These are phyloP conservation scores for Cetonia aurata DNA, from an alignment of 2,888 invertebrate species.

Conservation along the genomic window DNA sequence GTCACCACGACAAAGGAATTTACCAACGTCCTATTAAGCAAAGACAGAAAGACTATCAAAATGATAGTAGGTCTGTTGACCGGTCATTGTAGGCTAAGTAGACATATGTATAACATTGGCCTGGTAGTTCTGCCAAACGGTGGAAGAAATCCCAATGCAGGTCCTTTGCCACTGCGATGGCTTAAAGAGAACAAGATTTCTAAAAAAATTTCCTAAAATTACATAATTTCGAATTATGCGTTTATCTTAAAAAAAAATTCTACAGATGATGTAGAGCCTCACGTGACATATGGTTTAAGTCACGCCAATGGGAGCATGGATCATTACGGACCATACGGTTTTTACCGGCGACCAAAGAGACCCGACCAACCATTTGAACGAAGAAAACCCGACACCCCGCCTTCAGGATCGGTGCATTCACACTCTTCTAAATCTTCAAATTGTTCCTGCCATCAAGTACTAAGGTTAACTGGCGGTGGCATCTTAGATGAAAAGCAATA, in stretches of 20 bases:
- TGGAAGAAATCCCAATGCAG: no score
- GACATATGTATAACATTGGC: no score
- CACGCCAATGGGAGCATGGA: constrained; percentile 51
- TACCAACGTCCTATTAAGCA: no score
- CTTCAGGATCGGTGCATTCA: constrained; percentile 1
- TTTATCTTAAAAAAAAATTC: background rate
- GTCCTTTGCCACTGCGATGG: no score
- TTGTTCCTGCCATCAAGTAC: constrained; percentile 37
- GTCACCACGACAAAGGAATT: no score
- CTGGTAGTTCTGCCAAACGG: no score
- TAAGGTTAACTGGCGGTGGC: constrained; percentile 39
- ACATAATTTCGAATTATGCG: no score
- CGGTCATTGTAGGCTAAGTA: no score
- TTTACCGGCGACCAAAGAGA: constrained; percentile 48
- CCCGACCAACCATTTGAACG: constrained; percentile 48
- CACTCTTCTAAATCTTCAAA: constrained; percentile 18
- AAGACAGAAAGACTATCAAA: no score
- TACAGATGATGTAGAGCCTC: constrained; percentile 38
- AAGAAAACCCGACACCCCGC: constrained; percentile 6
- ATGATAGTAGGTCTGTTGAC: no score
- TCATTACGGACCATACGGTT: constrained; percentile 52
- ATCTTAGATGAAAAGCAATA: constrained; percentile 25
- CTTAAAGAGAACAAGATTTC: no score
- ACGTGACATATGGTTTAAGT: constrained; percentile 49
- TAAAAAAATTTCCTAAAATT: background rate